Percentiles rank a stretch among this genome's conserved stretches.
Evolutionary conservation across 2,888 invertebrate species (phyloP).

Genomic region (Synanthedon myopaeformis): DNA sequence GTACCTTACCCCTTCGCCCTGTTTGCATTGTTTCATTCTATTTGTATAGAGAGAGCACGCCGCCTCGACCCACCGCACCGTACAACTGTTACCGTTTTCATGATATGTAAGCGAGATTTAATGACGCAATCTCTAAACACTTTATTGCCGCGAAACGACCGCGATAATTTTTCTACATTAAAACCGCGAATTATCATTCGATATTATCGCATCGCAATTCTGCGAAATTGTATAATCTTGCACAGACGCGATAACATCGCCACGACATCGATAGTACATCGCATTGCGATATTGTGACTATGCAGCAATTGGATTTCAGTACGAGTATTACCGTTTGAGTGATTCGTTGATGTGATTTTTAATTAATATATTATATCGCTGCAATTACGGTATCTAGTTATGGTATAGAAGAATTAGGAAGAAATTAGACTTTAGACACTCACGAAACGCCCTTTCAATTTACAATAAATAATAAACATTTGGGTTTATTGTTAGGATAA

Average conservation of each 20-base stretch:
- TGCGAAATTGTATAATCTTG: too few relatives aligned
- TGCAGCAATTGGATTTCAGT: too few relatives aligned
- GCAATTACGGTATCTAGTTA: too few relatives aligned
- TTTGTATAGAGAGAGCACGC: constrained; percentile 41
- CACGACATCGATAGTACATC: too few relatives aligned
- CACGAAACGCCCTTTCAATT: background rate
- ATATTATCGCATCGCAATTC: constrained; percentile 1
- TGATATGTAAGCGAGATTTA: constrained; percentile 57
- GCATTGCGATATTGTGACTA: too few relatives aligned
- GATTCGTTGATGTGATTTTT: too few relatives aligned
- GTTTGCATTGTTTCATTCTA: constrained; percentile 61
- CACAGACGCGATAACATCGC: too few relatives aligned
- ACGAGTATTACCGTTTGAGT: too few relatives aligned
- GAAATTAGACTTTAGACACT: too few relatives aligned
- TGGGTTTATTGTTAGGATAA: background rate
- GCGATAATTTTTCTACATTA: background rate
- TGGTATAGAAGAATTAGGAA: too few relatives aligned
- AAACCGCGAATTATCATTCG: constrained; percentile 1
- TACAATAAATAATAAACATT: constrained; percentile 1
- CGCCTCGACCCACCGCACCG: constrained; percentile 26
- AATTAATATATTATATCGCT: too few relatives aligned
- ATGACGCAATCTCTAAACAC: constrained; percentile 41
- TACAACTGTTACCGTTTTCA: constrained; percentile 62
- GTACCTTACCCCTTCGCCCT: constrained; percentile 49
- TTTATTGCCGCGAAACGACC: background rate